Conservation (phyloP, 1,140 invertebrate species). For the Diachasmimorpha longicaudata region DNA sequence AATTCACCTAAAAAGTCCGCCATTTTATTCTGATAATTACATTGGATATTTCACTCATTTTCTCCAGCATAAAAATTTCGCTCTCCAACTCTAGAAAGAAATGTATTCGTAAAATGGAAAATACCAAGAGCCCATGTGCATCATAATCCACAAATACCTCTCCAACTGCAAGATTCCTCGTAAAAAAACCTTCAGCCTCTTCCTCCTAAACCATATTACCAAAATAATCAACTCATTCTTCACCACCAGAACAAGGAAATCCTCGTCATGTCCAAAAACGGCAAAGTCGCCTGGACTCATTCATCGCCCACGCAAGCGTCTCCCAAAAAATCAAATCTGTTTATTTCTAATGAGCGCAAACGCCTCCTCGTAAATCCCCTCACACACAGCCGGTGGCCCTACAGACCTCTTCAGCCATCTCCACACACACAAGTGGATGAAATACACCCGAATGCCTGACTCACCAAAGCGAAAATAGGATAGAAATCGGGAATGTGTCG, state of each 20-base stretch:
- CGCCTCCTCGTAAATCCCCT: background rate
- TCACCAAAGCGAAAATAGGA: constrained; percentile 14
- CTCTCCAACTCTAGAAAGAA: too few species aligned
- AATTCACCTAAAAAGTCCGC: too few species aligned
- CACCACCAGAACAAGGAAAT: background rate
- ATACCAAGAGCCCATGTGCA: too few species aligned
- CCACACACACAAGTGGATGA: background rate
- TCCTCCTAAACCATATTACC: too few species aligned
- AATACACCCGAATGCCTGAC: background rate
- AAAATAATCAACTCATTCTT: background rate
- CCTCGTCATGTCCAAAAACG: background rate
- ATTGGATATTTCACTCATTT: too few species aligned
- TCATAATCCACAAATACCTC: too few species aligned
- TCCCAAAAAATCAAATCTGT: background rate
- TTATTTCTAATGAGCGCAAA: background rate
- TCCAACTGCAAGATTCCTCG: too few species aligned
- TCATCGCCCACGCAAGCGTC: background rate
- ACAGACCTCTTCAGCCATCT: background rate
- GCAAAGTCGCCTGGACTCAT: background rate
- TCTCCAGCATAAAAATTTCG: too few species aligned
- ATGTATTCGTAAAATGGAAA: too few species aligned
- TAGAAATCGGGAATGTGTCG: constrained; percentile 13
- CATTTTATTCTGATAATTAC: too few species aligned
- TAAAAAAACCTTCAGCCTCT: too few species aligned
- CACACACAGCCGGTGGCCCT: background rate